Evolutionary conservation across 2,888 invertebrate genomes (phyloP), one percentile per base, ranked within the genome.

Genomic region (Campopleginae sp.): DNA sequence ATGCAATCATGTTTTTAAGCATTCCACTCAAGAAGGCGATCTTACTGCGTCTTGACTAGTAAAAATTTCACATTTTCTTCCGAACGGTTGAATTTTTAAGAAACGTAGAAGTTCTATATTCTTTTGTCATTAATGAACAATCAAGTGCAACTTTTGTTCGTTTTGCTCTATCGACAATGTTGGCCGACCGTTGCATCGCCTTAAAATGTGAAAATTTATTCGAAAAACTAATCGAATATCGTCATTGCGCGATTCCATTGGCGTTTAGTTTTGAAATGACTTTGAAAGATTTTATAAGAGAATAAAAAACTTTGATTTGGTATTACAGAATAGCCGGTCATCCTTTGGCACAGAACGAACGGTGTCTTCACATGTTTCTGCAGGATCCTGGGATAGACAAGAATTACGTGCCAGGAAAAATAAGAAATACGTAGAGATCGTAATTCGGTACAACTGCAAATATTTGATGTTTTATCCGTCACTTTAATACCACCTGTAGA

Each of bases 371-470:
- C 94, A 99, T 99, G 98, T 99, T 99, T 95, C 96, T 99, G 87
- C 99, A 99, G 94, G 99, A 99, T 92, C 97, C 97, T 72, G 96
- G 97, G 92, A 99, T 99, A 94, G 99, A 99, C 95, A 99, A 98
- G 95, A 99, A 98, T 95, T 99, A 99, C 94, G 98, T 99, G 89
- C 99, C 99, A 90, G 99, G 99, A 91, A 99, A 99, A 95, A 99
- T 99, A 94, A 96, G 99, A 94, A 98, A 98, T 95, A 98, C 98
- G 95, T 98, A 98, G 91, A 86, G 51, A 66, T 75, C 44, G 74
- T 66, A 48, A 68, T 48, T 42, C 12, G 58, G 58, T 48, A 19
- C 81, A 61, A 68, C 66, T 31, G 51, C 33, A 70, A 84, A 85
- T 72, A 72, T 74, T 78, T 82, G 44, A 76, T 66, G 19, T 80